A percentile compares a stretch with the other conserved stretches of the same genome.
phyloP scores from a whole-genome alignment of 2,797 vertebrate species.

The Gymnothorax javanicus region DNA sequence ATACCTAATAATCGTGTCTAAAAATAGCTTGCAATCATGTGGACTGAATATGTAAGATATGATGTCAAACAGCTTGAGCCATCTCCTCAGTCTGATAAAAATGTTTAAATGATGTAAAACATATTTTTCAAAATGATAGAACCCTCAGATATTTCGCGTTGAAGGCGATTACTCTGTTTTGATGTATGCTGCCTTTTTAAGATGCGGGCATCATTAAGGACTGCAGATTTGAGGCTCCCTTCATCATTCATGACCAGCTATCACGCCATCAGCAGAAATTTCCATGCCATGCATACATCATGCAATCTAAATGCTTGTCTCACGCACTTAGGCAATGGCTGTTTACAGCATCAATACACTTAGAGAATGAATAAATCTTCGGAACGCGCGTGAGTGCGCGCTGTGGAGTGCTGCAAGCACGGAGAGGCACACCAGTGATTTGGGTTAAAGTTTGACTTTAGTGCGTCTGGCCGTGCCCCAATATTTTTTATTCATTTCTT shows the following conservation, averaged over 20 bases:
- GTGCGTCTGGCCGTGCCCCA: neutral
- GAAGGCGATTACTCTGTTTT: slow-evolving; percentile 30
- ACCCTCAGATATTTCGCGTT: slow-evolving; percentile 33
- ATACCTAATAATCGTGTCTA: neutral
- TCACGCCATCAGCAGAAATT: neutral
- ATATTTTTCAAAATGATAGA: slow-evolving; percentile 27
- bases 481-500: neutral
- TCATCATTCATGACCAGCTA: neutral
- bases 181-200: slow-evolving; percentile 28
- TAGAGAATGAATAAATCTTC: neutral
- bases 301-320: slow-evolving; percentile 8
- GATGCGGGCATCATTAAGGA: slow-evolving; percentile 10
- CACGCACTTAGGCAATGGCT: neutral
- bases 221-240: neutral
- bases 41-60: neutral
- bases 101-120: slow-evolving; percentile 17
- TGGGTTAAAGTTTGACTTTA: neutral
- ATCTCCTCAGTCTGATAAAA: slow-evolving; percentile 24
- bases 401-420: neutral
- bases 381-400: neutral
- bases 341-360: neutral
- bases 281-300: neutral
- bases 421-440: neutral
- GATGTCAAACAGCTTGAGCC: neutral
- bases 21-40: slow-evolving; percentile 15